A percentile compares a stretch with the other conserved stretches of the same genome.
phyloP scores from a whole-genome alignment of 2,113 vertebrate genomes.

The Myodes glareolus region DNA sequence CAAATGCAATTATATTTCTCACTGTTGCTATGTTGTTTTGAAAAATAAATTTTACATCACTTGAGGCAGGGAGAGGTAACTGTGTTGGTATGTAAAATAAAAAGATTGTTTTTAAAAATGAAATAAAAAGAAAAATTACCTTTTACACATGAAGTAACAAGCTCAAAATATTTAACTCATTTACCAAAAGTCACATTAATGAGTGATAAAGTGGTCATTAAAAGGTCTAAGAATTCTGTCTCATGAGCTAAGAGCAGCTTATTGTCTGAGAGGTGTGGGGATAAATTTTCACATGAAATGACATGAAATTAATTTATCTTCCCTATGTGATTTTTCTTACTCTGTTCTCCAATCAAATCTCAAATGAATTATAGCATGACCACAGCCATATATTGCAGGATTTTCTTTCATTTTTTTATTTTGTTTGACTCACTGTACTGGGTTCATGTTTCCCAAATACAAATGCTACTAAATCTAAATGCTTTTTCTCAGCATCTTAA shows the following conservation, averaged over 20 bases:
- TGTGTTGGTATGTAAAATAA: too few relatives aligned
- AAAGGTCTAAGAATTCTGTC: background rate
- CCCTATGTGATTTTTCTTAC: background rate
- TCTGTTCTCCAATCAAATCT: background rate
- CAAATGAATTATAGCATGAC: background rate
- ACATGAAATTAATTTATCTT: background rate
- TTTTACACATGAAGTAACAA: background rate
- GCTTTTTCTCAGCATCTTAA: background rate
- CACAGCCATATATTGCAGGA: background rate
- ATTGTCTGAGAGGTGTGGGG: background rate
- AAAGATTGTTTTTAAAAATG: too few relatives aligned
- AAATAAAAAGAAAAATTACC: too few relatives aligned
- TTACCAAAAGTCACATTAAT: background rate
- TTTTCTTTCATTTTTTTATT: background rate
- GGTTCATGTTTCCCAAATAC: background rate
- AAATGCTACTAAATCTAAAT: background rate
- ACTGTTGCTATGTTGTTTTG: background rate
- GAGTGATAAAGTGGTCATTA: background rate
- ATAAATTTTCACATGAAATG: background rate
- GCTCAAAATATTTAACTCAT: background rate
- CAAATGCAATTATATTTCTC: background rate
- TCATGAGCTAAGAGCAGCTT: background rate
- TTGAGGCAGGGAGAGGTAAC: too few relatives aligned
- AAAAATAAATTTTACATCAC: background rate
- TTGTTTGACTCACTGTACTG: background rate